Base-by-base conservation (phyloP, 2,797 vertebrate species). In the Epinephelus awoara region DNA sequence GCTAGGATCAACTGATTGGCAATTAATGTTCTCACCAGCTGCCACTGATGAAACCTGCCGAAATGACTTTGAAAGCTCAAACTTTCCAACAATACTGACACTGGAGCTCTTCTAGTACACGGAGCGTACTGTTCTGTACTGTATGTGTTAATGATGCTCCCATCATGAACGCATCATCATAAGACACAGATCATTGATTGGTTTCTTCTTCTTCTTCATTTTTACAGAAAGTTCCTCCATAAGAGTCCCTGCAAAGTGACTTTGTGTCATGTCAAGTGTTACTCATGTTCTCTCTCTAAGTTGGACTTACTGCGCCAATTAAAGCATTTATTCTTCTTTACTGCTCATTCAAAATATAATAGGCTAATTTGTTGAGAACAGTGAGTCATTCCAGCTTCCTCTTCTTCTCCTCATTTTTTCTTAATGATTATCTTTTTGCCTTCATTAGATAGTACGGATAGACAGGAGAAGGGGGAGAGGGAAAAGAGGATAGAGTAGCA, bases 1-100 rank as follows among this genome's bases (percentile, higher is more conserved):
- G 92, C 85, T 61, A 76, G 71, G 80, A 89, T 92, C 85, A 79
- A 85, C 79, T 87, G 80, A 92, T 89, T 89, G 89, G 82, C 87
- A 91, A 92, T 89, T 89, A 91, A 89, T 88, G 78, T 56, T 85
- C 84, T 72, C 58, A 78, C 77, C 77, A 84, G 85, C 85, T 91
- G 89, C 83, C 73, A 40, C 67, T 80, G 85, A 88, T 83, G 80
- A 85, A 85, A 85, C 80, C 69, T 58, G 18, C 65, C 66, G 69
- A 68, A 88, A 67, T 77, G 86, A 87, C 86, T 91, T 90, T 88
- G 79, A 90, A 83, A 84, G 75, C 68, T 77, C 15, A 64, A 88
- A 89, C 73, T 87, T 89, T 78, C 21, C 61, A 66, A 66, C 52
- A 38, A 51, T 1, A 50, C 15, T 5, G 29, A 29, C 29, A 34